Conservation (phyloP, 2,113 vertebrate genomes). For the Cricetomys ansorgei region DNA sequence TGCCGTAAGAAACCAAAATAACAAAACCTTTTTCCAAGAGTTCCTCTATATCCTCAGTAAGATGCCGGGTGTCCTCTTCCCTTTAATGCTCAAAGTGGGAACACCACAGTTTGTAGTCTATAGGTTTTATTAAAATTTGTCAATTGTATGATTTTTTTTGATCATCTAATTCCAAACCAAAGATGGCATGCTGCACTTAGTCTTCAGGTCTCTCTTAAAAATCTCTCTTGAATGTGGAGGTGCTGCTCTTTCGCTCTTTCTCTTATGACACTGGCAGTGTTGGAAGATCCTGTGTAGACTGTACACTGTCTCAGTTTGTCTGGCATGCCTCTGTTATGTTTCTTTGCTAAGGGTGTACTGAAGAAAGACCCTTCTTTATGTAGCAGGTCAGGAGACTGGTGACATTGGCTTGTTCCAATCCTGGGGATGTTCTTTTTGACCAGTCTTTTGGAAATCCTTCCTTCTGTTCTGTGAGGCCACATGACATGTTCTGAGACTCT, state of each 20-base stretch:
- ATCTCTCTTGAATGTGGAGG: not conserved
- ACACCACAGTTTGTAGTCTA: not conserved
- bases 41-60: too few relatives aligned
- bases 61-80: not conserved
- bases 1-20: too few relatives aligned
- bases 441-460: constrained; percentile 4
- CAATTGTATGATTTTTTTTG: not conserved
- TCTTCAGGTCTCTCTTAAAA: not conserved
- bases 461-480: not conserved
- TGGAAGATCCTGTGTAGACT: not conserved
- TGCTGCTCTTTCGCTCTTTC: not conserved
- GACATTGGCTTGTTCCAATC: not conserved
- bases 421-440: not conserved
- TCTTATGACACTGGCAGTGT: not conserved
- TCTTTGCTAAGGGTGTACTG: not conserved
- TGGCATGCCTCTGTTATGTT: not conserved
- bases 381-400: not conserved
- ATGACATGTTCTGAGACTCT: not conserved
- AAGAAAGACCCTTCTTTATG: not conserved
- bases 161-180: not conserved
- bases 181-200: not conserved
- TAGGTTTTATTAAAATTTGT: not conserved
- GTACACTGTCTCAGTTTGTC: not conserved
- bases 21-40: too few relatives aligned
- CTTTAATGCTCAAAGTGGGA: not conserved